Percentiles rank a stretch among this genome's conserved stretches.
Conservation (phyloP, 92 coral and sea anemone genomes). For the Blastomussa wellsi region DNA sequence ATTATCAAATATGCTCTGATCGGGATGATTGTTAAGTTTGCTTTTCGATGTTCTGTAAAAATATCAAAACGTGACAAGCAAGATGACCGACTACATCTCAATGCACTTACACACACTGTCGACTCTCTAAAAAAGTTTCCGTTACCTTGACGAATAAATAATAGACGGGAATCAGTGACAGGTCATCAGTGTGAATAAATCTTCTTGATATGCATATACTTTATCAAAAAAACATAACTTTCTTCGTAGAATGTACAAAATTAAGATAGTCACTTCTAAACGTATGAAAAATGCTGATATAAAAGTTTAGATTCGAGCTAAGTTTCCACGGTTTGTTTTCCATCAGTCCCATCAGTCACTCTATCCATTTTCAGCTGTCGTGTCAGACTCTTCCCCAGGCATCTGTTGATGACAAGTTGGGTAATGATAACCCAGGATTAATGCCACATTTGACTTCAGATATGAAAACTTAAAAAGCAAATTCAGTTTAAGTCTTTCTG, state of each 20-base stretch:
- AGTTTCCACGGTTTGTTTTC: neutral
- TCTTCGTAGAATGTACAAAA: neutral
- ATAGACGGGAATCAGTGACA: no score
- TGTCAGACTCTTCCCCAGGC: neutral
- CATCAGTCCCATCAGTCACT: neutral
- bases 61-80: neutral
- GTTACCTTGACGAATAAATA: neutral
- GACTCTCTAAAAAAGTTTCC: neutral
- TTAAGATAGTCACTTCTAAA: neutral
- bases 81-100: neutral
- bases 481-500: no score
- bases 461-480: no score
- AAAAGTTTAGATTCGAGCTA: neutral
- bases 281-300: neutral
- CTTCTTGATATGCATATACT: neutral
- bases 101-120: neutral
- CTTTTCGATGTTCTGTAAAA: neutral
- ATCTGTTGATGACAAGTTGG: neutral
- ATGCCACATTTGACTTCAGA: no score
- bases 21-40: neutral
- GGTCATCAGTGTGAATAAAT: neutral
- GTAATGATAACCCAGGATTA: no score
- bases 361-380: neutral
- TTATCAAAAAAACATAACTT: neutral
- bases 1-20: neutral